These are phyloP conservation scores for Chloropsis cyanopogon DNA, from an alignment of 2,113 vertebrate genomes.

Conservation along the genomic window DNA sequence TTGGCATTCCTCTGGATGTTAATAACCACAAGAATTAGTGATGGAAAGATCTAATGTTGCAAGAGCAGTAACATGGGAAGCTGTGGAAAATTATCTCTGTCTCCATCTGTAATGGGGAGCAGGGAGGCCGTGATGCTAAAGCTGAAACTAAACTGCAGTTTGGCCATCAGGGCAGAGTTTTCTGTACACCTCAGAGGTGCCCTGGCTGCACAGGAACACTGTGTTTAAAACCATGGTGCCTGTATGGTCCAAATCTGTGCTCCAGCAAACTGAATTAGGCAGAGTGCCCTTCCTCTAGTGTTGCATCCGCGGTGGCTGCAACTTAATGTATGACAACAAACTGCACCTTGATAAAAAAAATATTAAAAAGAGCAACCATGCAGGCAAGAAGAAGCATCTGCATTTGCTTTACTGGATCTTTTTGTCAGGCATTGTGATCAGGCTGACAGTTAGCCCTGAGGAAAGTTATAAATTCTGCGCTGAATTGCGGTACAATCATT, in stretches of 20 bases:
- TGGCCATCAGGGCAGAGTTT: neutral
- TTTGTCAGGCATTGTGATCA: slow-evolving; percentile 70
- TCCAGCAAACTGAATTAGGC: neutral
- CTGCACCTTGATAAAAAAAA: slow-evolving; percentile 34
- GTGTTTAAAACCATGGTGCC: neutral
- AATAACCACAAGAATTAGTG: slow-evolving; percentile 51
- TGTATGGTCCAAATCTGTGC: neutral
- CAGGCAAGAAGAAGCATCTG: slow-evolving; percentile 55
- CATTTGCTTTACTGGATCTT: slow-evolving; percentile 63
- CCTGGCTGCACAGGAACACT: neutral
- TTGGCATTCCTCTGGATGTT: slow-evolving; percentile 21
- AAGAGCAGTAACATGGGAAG: slow-evolving; percentile 27
- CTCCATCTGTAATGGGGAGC: neutral
- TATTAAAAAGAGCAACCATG: slow-evolving; percentile 51
- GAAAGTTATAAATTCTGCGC: slow-evolving; percentile 74
- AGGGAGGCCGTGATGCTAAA: neutral
- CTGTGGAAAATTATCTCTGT: slow-evolving; percentile 2
- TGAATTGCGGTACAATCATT: slow-evolving; percentile 74
- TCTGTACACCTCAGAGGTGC: neutral
- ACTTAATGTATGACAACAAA: neutral
- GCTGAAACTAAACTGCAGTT: neutral
- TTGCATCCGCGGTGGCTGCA: neutral
- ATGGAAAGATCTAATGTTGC: slow-evolving; percentile 43
- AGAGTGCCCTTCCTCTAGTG: accelerated
- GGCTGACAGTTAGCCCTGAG: slow-evolving; percentile 70